Evolutionary conservation across 2,113 vertebrate species (phyloP).

Genomic region (Mus pahari): DNA sequence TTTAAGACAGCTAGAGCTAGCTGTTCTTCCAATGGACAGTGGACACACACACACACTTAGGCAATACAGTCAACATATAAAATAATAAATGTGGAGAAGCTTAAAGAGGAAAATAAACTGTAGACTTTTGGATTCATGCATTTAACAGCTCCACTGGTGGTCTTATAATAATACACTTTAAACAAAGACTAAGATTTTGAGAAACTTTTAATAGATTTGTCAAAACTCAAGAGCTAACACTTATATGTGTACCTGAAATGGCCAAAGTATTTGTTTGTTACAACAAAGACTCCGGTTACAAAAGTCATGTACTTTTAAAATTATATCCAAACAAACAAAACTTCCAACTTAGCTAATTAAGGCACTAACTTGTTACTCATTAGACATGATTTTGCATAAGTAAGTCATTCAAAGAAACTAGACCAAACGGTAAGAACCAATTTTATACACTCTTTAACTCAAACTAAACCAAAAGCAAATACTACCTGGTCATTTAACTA

Average conservation of each 20-base stretch:
- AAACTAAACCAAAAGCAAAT: conserved; percentile 1
- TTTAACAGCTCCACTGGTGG: neutral
- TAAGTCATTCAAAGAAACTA: conserved; percentile 33
- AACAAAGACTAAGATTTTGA: neutral
- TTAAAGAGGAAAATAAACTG: neutral
- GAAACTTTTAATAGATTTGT: neutral
- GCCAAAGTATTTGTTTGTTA: neutral
- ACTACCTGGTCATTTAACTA: conserved; percentile 20
- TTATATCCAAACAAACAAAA: neutral
- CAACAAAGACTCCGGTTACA: neutral
- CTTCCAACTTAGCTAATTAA: conserved; percentile 14
- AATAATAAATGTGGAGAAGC: neutral
- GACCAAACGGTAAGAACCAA: conserved; percentile 43
- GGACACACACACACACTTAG: neutral
- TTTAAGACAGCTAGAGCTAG: neutral
- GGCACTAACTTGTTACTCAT: neutral
- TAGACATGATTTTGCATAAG: conserved; percentile 22
- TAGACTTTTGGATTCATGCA: neutral
- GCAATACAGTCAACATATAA: neutral
- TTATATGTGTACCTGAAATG: neutral
- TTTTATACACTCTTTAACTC: neutral
- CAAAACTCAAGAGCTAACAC: neutral
- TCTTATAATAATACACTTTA: neutral
- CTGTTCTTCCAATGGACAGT: neutral
- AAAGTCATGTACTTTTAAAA: neutral